Conservation (phyloP, 2,797 vertebrate species). For the Chiroxiphia lanceolata region DNA sequence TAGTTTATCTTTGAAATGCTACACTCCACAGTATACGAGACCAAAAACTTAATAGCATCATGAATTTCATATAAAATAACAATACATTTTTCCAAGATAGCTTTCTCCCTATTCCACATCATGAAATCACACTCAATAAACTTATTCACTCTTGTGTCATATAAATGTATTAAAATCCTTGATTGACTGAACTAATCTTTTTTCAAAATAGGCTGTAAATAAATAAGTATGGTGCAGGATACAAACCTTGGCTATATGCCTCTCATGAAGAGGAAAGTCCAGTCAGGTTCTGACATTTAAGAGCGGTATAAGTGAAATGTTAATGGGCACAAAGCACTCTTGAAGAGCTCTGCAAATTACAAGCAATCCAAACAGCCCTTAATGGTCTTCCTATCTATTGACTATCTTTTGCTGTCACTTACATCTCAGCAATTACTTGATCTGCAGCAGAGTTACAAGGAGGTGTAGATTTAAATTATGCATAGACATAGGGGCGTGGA, state of each 20-base stretch:
- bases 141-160: slow-evolving; percentile 18
- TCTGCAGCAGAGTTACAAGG: not conserved
- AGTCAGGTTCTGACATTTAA: slow-evolving; percentile 2
- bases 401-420: slow-evolving; percentile 29
- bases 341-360: not conserved
- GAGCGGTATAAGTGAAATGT: not conserved
- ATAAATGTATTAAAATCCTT: slow-evolving; percentile 50
- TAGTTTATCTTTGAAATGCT: slow-evolving; percentile 76
- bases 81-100: slow-evolving; percentile 66
- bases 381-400: slow-evolving; percentile 40
- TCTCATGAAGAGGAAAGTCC: not conserved
- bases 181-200: slow-evolving; percentile 50
- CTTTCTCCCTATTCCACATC: slow-evolving; percentile 20
- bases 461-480: slow-evolving; percentile 40
- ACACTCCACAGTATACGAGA: slow-evolving; percentile 51
- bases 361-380: slow-evolving; percentile 28
- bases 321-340: not conserved
- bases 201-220: slow-evolving; percentile 26
- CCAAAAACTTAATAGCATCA: slow-evolving; percentile 72
- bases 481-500: not conserved
- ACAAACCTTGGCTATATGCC: not conserved
- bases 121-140: slow-evolving; percentile 63
- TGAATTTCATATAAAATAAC: slow-evolving; percentile 78
- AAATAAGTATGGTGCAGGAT: not conserved
- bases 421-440: slow-evolving; percentile 3